Conservation (phyloP, 2,113 vertebrate genomes). For the Hemibagrus wyckioides region DNA sequence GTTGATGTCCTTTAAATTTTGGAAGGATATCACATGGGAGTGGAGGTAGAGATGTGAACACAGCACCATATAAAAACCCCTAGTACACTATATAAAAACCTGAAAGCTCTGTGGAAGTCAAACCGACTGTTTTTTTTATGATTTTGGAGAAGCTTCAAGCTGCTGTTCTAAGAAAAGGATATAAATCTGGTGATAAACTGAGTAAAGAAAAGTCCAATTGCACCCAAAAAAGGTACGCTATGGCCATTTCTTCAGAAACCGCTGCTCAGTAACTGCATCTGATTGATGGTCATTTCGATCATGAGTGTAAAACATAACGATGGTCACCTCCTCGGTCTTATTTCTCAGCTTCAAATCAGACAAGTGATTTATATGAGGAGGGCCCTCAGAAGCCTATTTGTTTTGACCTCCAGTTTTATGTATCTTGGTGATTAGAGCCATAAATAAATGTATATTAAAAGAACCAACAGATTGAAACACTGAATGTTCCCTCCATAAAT, state of each 20-base stretch:
- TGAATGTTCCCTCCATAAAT: background rate
- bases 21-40: too few species aligned
- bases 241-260: background rate
- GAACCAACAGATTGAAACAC: background rate
- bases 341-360: background rate
- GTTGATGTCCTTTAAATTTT: too few species aligned
- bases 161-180: background rate
- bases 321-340: background rate
- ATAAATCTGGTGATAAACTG: too few species aligned
- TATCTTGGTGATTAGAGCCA: background rate
- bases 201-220: background rate
- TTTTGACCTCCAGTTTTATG: constrained; percentile 5
- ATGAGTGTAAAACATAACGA: background rate
- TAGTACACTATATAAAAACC: background rate
- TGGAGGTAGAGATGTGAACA: background rate
- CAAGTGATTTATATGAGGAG: background rate
- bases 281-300: background rate
- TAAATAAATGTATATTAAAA: background rate
- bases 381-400: background rate
- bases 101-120: background rate
- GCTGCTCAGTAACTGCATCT: background rate
- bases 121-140: background rate
- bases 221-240: background rate
- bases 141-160: background rate
- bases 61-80: background rate